Evolutionary conservation across 2,888 invertebrate species (phyloP), one percentile per base, ranked within the genome.

Genomic region (Myopa tessellatipennis): DNA sequence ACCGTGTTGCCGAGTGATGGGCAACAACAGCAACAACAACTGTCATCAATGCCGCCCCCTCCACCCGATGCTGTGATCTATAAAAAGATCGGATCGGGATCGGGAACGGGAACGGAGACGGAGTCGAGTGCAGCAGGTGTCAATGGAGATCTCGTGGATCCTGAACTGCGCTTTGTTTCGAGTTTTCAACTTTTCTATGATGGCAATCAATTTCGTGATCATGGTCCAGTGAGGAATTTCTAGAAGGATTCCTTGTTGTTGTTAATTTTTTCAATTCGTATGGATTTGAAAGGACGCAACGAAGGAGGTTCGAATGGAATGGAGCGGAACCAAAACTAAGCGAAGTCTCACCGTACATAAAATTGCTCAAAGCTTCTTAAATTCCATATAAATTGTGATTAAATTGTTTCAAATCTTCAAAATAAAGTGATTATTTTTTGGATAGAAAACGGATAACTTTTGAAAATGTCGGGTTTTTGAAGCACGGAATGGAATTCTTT

Each of bases 141-240:
- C 1, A 7, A 36, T 16, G 12, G 38, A 45, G 61, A 55, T 6
- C 38, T 60, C 26, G 10, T 68, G 26, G 69, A 60, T 65, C 16
- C 26, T 6, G 61, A 79, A 78, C 61, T 81, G 18, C 79, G 79
- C 26, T 84, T 81, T 78, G 78, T 82, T n/a, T 79, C 83, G 61
- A 83, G 82, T 18, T 82, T 80, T 80, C 80, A 82, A 55, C 65
- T 84, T 40, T 84, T 81, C 76, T 84, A 82, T 76, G 84, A 84
- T 80, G 84, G 84, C 58, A 76, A 79, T 55, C 67, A 80, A 45
- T 84, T 84, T 82, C 81, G 79, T 79, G 77, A 80, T 73, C 73
- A 74, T 75, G 34, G 12, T 14, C 52, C 70, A 26, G 55, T 5
- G 12, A 38, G 65, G 34, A 12, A 65, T 65, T 38, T 38, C 16